These are phyloP conservation scores for Cotesia congregata DNA, from an alignment of 2,888 invertebrate genomes.

Conservation along the genomic window DNA sequence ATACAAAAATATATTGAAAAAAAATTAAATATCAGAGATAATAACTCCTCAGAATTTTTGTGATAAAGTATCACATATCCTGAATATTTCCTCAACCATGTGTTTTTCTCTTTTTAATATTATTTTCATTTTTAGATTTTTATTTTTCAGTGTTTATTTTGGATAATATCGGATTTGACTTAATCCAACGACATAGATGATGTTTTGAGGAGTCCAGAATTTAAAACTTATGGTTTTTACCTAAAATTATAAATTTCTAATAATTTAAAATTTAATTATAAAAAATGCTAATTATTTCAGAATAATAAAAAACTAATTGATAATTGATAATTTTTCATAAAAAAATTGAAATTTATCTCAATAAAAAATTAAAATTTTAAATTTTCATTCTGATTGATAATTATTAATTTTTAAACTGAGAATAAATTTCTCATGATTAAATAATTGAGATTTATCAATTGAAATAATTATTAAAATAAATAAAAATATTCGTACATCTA, in stretches of 20 bases:
- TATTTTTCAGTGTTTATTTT: neutral
- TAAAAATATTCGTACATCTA: constrained; percentile 23
- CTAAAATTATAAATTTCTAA: constrained; percentile 48
- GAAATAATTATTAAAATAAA: neutral
- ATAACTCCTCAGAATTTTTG: neutral
- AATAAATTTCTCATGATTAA: too few relatives aligned
- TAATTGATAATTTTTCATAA: too few relatives aligned
- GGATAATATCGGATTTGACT: constrained; percentile 1
- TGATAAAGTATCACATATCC: neutral
- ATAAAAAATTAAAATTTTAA: too few relatives aligned
- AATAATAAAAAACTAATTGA: too few relatives aligned
- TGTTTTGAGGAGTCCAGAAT: constrained; percentile 54
- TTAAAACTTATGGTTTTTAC: constrained; percentile 61
- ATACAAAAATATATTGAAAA: neutral
- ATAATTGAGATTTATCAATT: neutral
- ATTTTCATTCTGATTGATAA: too few relatives aligned
- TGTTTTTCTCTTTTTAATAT: constrained; percentile 24
- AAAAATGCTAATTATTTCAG: too few relatives aligned
- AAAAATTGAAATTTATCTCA: too few relatives aligned
- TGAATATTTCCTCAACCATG: neutral
- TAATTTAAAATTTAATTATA: too few relatives aligned
- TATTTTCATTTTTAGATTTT: constrained; percentile 36
- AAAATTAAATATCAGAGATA: constrained; percentile 2
- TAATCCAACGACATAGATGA: constrained; percentile 34
- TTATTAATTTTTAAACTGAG: too few relatives aligned